These are phyloP conservation scores for Tamandua tetradactyla DNA, from an alignment of 2,797 vertebrate species.

Conservation along the genomic window DNA sequence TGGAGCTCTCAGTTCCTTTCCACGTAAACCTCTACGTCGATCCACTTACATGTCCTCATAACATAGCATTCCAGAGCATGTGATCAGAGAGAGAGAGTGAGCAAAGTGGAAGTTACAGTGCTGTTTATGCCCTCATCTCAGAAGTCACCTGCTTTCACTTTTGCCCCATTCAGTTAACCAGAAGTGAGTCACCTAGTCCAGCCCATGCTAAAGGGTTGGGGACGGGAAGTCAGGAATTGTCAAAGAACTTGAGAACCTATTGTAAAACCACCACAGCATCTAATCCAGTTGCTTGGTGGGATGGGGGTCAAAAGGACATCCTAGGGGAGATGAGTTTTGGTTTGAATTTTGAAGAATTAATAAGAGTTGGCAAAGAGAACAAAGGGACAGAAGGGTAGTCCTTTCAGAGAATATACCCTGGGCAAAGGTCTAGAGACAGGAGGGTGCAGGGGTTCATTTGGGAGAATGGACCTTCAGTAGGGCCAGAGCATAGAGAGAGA, in stretches of 20 bases:
- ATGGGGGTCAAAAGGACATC: background rate
- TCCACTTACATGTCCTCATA: background rate
- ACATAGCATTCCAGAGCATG: background rate
- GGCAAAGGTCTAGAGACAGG: background rate
- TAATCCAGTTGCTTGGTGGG: background rate
- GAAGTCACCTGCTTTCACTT: background rate
- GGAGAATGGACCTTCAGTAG: background rate
- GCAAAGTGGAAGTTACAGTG: background rate
- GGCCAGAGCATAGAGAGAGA: background rate
- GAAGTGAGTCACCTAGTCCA: background rate
- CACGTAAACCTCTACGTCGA: background rate
- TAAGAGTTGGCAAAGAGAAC: background rate
- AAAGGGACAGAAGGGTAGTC: background rate
- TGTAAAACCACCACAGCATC: background rate
- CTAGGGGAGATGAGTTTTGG: background rate
- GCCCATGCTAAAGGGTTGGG: background rate
- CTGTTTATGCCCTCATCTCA: background rate
- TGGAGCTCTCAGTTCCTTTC: background rate
- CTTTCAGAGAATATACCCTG: no score
- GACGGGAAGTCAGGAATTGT: background rate
- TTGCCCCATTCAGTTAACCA: background rate
- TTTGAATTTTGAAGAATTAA: background rate
- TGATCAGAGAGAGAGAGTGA: background rate
- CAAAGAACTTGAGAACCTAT: background rate
- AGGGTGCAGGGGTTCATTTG: background rate